A percentile compares a stretch with the other conserved stretches of the same genome.
Evolutionary conservation across 1,140 invertebrate genomes (phyloP).

Genomic region (Drosophila cardini): DNA sequence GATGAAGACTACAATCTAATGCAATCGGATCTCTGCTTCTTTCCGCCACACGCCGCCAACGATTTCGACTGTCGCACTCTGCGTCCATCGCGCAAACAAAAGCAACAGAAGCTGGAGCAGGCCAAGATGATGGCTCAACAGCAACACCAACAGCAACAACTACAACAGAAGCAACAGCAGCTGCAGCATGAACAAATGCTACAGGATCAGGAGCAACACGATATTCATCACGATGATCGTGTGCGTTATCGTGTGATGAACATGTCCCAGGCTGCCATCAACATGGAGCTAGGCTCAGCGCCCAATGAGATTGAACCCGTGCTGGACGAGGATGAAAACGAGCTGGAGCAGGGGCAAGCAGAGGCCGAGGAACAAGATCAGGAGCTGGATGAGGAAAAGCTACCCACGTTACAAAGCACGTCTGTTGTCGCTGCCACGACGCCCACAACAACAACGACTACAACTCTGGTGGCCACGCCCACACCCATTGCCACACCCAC

Average conservation of each 20-base stretch:
- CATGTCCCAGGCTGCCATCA: slow-evolving; percentile 78
- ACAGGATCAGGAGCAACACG: slow-evolving; percentile 17
- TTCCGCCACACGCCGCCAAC: slow-evolving; percentile 43
- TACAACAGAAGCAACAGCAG: slow-evolving; percentile 19
- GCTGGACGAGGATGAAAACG: slow-evolving; percentile 21
- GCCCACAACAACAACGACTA: slow-evolving; percentile 51
- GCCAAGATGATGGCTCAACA: slow-evolving; percentile 22
- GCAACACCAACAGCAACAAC: slow-evolving; percentile 11
- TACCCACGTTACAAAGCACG: slow-evolving; percentile 11
- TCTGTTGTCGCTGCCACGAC: neutral
- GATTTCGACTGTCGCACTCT: slow-evolving; percentile 73
- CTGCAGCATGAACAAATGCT: slow-evolving; percentile 29
- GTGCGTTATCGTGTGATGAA: slow-evolving; percentile 82
- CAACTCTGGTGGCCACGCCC: slow-evolving; percentile 43
- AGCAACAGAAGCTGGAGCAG: slow-evolving; percentile 53
- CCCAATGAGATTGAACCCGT: slow-evolving; percentile 54
- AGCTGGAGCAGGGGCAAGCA: neutral
- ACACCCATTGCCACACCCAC: slow-evolving; percentile 67
- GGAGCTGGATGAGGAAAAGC: neutral
- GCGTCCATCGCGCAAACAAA: slow-evolving; percentile 75
- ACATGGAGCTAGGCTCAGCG: slow-evolving; percentile 52
- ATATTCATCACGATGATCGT: slow-evolving; percentile 46
- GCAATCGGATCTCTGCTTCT: slow-evolving; percentile 77
- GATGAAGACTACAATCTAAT: slow-evolving; percentile 81
- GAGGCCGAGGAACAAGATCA: slow-evolving; percentile 20